Evolutionary conservation across 2,113 vertebrate genomes (phyloP), one percentile per base, ranked within the genome.

Genomic region (Rhagologus leucostigma): DNA sequence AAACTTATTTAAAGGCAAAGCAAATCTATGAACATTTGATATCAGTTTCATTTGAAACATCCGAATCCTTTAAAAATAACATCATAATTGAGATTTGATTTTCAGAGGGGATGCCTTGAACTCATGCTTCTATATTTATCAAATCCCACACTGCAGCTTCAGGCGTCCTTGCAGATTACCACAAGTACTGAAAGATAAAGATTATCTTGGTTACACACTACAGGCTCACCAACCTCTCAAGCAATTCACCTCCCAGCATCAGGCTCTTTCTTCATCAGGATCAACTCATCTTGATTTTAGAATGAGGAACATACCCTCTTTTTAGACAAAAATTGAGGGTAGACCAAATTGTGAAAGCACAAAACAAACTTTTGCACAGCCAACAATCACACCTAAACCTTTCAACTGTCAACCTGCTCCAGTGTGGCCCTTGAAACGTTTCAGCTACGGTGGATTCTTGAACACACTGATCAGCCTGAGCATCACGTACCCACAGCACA

Each of bases 121-220:
- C 47, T 93, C 56, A 13, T 39, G 64, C 30, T 94, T 93, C 89
- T 95, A 41, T 90, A 95, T 86, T 94, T 95, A 93, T 89, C 89
- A 96, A 96, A 90, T 93, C 93, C 82, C 60, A 78, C 64, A 60
- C 20, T 49, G 75, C 59, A 90, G 68, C 85, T 93, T 77, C 81
- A 64, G 42, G 52, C 4, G 27, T 44, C 86, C 88, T 93, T 84
- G 60, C 76, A 95, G 93, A 94, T 95, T 90, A 96, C 55, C 92
- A 94, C 75, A 80, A 77, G 53, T 52, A 89, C 76, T 78, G 73
- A 87, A 93, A 93, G 89, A 95, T 80, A 88, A 94, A 50, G 62
- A 75, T 87, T 79, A 96, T 84, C 88, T 63, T 78, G 75, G 79
- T 80, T 94, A 90, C 78, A 94, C 63, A 70, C 68, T 22, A 50